phyloP scores from a whole-genome alignment of 2,888 invertebrate species.

The Lithodes maja region DNA sequence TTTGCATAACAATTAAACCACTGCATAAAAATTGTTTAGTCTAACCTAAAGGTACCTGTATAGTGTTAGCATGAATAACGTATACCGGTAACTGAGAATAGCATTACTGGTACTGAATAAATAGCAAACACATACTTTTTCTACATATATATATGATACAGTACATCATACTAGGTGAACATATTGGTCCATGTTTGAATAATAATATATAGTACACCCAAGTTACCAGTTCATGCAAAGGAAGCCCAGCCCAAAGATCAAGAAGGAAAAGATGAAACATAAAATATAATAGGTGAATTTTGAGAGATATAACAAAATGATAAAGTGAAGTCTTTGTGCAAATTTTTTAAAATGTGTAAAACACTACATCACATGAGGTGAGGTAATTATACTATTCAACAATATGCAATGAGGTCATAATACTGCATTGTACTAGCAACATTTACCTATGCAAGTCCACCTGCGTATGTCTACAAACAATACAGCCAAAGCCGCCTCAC shows the following conservation, averaged over 20 bases:
- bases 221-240: slow-evolving; percentile 13
- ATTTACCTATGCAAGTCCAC: neutral
- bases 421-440: neutral
- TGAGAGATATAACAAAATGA: neutral
- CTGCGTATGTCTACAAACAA: too few relatives aligned
- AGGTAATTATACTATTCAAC: neutral
- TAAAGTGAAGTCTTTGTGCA: neutral
- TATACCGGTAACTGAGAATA: too few relatives aligned
- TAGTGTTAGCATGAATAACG: too few relatives aligned
- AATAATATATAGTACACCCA: neutral
- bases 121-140: neutral
- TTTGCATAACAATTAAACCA: too few relatives aligned
- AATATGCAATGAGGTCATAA: neutral
- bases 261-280: neutral
- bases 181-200: neutral
- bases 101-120: neutral
- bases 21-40: too few relatives aligned
- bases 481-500: too few relatives aligned
- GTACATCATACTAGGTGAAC: neutral
- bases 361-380: neutral
- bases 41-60: too few relatives aligned
- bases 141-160: neutral
- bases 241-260: neutral
- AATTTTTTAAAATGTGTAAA: neutral
- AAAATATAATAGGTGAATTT: neutral